A percentile compares a stretch with the other conserved stretches of the same genome.
These are phyloP conservation scores for Drosophila formosana DNA, from an alignment of 2,888 invertebrate species.

Conservation along the genomic window DNA sequence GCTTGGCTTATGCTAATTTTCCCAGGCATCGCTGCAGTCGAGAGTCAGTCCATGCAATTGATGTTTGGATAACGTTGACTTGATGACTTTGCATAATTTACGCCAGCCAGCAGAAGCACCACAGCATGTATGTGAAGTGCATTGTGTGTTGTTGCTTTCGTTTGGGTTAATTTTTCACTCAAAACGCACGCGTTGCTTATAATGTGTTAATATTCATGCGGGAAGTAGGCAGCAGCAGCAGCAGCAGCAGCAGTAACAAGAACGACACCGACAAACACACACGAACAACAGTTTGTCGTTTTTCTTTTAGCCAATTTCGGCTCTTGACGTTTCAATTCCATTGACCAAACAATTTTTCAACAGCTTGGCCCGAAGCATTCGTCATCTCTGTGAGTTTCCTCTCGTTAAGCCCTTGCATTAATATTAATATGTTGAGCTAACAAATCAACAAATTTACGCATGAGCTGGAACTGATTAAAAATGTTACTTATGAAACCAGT, in stretches of 20 bases:
- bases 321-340: slow-evolving; percentile 75
- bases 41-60: slow-evolving; percentile 62
- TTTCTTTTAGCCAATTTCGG: slow-evolving; percentile 46
- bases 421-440: background rate
- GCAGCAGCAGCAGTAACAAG: slow-evolving; percentile 16
- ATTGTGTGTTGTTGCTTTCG: slow-evolving; percentile 33
- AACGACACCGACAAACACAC: slow-evolving; percentile 21
- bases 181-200: slow-evolving; percentile 64
- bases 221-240: slow-evolving; percentile 12
- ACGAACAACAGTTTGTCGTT: slow-evolving; percentile 27
- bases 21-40: slow-evolving; percentile 58
- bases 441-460: background rate
- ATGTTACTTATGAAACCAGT: background rate
- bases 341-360: slow-evolving; percentile 58
- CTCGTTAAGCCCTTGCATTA: background rate
- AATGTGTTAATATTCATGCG: slow-evolving; percentile 78
- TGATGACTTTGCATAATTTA: slow-evolving; percentile 81
- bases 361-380: slow-evolving; percentile 37
- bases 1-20: slow-evolving; percentile 79
- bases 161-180: slow-evolving; percentile 75
- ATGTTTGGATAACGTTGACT: slow-evolving; percentile 81
- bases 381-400: slow-evolving; percentile 12
- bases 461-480: background rate
- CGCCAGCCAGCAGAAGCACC: slow-evolving; percentile 47
- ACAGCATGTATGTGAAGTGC: slow-evolving; percentile 2